These are phyloP conservation scores for Serranus cabrilla DNA, from an alignment of 2,797 vertebrate genomes.

Conservation along the genomic window DNA sequence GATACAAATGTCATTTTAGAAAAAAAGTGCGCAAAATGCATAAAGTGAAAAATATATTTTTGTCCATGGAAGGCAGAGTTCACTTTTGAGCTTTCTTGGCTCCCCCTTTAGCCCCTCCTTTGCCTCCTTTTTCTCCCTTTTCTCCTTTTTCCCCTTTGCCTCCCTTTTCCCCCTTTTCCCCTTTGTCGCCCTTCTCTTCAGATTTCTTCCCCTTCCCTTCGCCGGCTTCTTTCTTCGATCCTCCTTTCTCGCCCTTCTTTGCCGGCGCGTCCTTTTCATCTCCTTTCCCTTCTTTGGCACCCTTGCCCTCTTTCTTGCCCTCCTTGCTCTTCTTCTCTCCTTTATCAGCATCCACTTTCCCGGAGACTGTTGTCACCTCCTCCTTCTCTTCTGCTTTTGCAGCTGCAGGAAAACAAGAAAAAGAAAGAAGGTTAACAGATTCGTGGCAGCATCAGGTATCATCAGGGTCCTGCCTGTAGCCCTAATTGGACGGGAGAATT, in stretches of 20 bases:
- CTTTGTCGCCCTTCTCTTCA: conserved; percentile 62
- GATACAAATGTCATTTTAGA: conserved; percentile 65
- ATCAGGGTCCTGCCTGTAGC: not conserved
- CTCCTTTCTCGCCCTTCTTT: conserved; percentile 74
- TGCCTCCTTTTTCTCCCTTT: conserved; percentile 67
- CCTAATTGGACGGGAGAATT: conserved; percentile 39
- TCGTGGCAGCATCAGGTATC: conserved; percentile 19
- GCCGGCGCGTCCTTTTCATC: conserved; percentile 65
- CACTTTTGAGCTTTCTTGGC: conserved; percentile 84
- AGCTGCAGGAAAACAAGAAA: conserved; percentile 69
- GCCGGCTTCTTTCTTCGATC: conserved; percentile 62
- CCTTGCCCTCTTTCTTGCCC: conserved; percentile 84
- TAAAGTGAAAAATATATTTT: conserved; percentile 39
- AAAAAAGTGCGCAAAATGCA: conserved; percentile 53
- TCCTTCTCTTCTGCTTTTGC: conserved; percentile 74
- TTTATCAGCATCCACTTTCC: conserved; percentile 88
- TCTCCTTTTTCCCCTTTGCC: conserved; percentile 56
- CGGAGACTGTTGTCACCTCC: conserved; percentile 84
- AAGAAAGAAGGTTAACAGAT: conserved; percentile 3
- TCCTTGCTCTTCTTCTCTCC: conserved; percentile 86
- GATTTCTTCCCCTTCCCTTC: conserved; percentile 74
- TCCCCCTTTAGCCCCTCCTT: conserved; percentile 78
- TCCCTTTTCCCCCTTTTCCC: conserved; percentile 61
- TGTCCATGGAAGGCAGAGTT: conserved; percentile 53
- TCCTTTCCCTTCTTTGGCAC: conserved; percentile 77